Conservation (phyloP, 2,888 invertebrate genomes). For the Aricia artaxerxes region DNA sequence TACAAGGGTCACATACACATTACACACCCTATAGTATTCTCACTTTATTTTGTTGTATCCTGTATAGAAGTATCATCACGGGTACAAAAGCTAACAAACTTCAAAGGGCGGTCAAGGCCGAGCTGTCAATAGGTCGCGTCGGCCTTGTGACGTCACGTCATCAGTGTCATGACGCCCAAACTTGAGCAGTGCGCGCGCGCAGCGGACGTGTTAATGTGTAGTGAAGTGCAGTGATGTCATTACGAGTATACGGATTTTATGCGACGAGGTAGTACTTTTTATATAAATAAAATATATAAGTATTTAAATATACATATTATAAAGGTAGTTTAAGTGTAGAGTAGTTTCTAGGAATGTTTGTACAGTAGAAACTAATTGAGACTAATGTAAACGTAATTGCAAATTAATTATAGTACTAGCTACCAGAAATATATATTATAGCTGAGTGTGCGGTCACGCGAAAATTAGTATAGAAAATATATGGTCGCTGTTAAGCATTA, state of each 20-base stretch:
- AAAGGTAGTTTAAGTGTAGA: background rate
- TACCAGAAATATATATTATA: too few species aligned
- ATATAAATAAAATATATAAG: background rate
- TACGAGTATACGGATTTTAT: slow-evolving; percentile 13
- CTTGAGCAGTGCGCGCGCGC: slow-evolving; percentile 51
- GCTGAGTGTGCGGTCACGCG: too few species aligned
- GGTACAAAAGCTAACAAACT: slow-evolving; percentile 37
- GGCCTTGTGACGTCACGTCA: slow-evolving; percentile 57
- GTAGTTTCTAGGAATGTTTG: background rate
- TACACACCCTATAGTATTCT: too few species aligned
- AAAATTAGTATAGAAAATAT: too few species aligned
- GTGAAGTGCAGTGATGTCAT: slow-evolving; percentile 19
- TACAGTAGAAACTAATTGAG: background rate
- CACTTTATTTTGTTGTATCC: too few species aligned
- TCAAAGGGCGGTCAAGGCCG: slow-evolving; percentile 59
- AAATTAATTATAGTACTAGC: background rate
- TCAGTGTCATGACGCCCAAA: slow-evolving; percentile 20
- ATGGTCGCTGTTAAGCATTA: too few species aligned
- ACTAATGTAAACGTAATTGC: background rate
- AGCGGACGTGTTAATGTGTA: slow-evolving; percentile 16
- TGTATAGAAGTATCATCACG: background rate
- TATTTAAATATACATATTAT: background rate
- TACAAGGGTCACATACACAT: too few species aligned
- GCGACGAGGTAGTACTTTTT: background rate
- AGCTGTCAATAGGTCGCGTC: slow-evolving; percentile 56